Conservation (phyloP, 1,140 invertebrate species). For the Harpegnathos saltator region DNA sequence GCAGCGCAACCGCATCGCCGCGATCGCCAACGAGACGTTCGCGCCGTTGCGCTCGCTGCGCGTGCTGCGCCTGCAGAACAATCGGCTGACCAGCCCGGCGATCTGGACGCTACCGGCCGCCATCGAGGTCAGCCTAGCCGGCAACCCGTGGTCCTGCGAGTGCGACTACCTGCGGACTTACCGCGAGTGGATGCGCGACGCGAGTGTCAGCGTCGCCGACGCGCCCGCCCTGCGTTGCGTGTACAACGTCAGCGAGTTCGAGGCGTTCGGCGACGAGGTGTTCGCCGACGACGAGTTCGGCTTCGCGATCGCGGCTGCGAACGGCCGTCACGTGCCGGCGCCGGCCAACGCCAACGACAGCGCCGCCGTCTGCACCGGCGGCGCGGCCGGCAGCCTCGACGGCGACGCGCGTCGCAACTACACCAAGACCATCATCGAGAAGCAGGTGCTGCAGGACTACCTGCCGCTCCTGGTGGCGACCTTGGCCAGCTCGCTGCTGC, state of each 20-base stretch:
- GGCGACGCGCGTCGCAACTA: slow-evolving; percentile 90
- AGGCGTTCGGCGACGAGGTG: slow-evolving; percentile 87
- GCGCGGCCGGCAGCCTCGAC: slow-evolving; percentile 88
- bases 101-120: slow-evolving; percentile 91
- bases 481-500: slow-evolving; percentile 89
- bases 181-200: slow-evolving; percentile 90
- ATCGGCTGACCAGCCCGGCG: slow-evolving; percentile 90
- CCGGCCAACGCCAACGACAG: slow-evolving; percentile 79
- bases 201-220: slow-evolving; percentile 88
- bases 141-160: slow-evolving; percentile 95
- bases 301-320: slow-evolving; percentile 79
- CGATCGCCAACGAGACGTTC: slow-evolving; percentile 93
- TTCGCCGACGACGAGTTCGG: slow-evolving; percentile 87
- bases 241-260: slow-evolving; percentile 88
- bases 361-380: slow-evolving; percentile 87
- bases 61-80: slow-evolving; percentile 92
- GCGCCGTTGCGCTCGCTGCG: slow-evolving; percentile 89
- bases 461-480: slow-evolving; percentile 92
- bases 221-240: slow-evolving; percentile 88
- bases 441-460: slow-evolving; percentile 91
- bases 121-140: slow-evolving; percentile 90
- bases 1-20: slow-evolving; percentile 89
- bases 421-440: slow-evolving; percentile 90
- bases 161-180: slow-evolving; percentile 93
- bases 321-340: slow-evolving; percentile 64